Base-by-base conservation (phyloP, 2,113 vertebrate species). In the Synodontis membranacea region DNA sequence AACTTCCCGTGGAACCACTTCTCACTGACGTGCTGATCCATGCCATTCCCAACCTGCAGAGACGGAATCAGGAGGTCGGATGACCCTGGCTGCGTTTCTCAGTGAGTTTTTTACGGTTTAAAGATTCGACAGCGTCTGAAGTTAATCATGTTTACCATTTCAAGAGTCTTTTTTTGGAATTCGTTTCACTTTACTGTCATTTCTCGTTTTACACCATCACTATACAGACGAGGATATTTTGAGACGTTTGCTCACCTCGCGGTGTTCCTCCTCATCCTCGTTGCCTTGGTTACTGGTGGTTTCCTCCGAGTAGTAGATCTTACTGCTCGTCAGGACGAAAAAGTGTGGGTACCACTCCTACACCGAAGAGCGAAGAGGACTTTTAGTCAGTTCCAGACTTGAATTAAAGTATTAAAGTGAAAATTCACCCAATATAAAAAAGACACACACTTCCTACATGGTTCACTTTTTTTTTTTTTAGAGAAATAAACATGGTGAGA, bases 311-410 rank as follows among this genome's bases (percentile, higher is more conserved):
- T 99, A 99, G 92, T 99, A 99, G 92, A 99, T 97, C 92, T 98
- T 99, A 92, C 93, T 98, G 95, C 96, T 99, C 87, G 98, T 99
- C 93, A 99, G 94, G 88, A 99, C 98, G 42, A 99, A 99, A 94
- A 97, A 99, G 93, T 99, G 98, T 0, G 98, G 96, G 88, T 99
- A 98, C 98, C 98, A 99, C 85, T 99, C 97, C 98, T 99, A 90
- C 28, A 58, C 4, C 19, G 48, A 3, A 21, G 25, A 84, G 60
- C 0, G 14, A 50, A 48, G 12, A 81, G 23, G 54, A 48, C n/a
- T 31, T n/a, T 78, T 52, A 34, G 50, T 37, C 76, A 37, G 17
- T 23, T 78, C 46, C 74, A 34, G 46, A 42, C 17, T 70, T 14
- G 1, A 17, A 25, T 23, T 25, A 25, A 37, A n/a, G n/a, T n/a